phyloP scores from a whole-genome alignment of 2,113 vertebrate species.

The Pituophis catenifer region DNA sequence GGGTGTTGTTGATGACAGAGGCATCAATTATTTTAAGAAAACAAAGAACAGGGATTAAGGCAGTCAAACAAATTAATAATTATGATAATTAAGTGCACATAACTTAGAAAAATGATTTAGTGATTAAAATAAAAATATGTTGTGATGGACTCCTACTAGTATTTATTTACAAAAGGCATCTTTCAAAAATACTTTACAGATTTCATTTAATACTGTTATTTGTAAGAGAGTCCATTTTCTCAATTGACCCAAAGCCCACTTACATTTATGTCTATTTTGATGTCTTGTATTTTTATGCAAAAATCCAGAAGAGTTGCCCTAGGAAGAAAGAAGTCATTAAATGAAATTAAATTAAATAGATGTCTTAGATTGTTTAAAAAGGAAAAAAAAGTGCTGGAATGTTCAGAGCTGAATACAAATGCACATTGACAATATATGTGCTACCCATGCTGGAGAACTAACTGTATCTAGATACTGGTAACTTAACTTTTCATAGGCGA shows the following conservation, averaged over 20 bases:
- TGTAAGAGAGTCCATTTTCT: conserved; percentile 26
- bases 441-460: background rate
- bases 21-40: background rate
- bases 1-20: background rate
- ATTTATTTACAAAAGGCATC: background rate
- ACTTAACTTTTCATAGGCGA: background rate
- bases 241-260: background rate
- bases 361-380: background rate
- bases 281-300: conserved; percentile 19
- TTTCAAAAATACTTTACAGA: background rate
- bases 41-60: background rate
- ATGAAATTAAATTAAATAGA: background rate
- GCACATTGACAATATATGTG: fast-evolving
- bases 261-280: conserved; percentile 17
- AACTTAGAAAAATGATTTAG: background rate
- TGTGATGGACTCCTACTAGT: background rate
- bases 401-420: background rate
- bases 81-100: background rate
- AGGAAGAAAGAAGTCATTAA: conserved; percentile 3
- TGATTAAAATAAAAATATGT: background rate
- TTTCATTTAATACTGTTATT: background rate
- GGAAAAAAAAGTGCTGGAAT: background rate
- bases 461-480: background rate
- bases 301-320: conserved; percentile 19
- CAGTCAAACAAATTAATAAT: background rate